Conservation (phyloP, 1,140 invertebrate species). For the Aphis gossypii region DNA sequence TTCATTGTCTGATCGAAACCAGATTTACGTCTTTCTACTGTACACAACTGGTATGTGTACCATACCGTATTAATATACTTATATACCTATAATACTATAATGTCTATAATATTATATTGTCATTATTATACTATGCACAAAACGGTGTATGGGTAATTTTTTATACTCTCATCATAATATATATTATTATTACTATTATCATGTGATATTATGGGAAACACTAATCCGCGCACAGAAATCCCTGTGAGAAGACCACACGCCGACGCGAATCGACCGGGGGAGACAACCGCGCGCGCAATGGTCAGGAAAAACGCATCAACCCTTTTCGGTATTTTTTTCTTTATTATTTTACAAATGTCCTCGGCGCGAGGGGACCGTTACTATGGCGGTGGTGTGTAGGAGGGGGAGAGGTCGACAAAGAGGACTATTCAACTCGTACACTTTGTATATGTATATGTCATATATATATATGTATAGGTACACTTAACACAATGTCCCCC, state of each 20-base stretch:
- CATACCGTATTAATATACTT: conserved; percentile 17
- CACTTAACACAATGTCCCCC: conserved; percentile 16
- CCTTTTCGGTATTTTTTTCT: conserved; percentile 30
- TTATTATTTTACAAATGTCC: conserved; percentile 31
- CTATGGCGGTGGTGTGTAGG: background rate
- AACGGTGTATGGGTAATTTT: background rate
- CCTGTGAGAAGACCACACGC: conserved; percentile 22
- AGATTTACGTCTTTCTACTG: conserved; percentile 13
- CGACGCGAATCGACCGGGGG: background rate
- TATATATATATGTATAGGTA: background rate
- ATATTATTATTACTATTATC: background rate
- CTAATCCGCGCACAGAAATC: conserved; percentile 18
- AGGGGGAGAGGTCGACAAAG: background rate
- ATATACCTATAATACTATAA: background rate
- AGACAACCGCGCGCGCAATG: conserved; percentile 3
- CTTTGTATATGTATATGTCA: background rate
- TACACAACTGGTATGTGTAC: background rate
- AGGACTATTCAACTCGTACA: conserved; percentile 26
- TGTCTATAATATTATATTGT: background rate
- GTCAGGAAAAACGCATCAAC: conserved; percentile 52
- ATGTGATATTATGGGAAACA: background rate
- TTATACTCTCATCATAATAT: background rate
- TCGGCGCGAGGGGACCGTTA: background rate
- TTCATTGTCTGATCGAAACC: conserved; percentile 38
- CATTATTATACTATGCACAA: background rate